phyloP scores from a whole-genome alignment of 1,140 invertebrate species.

The Ceratoteleas bidentatus region DNA sequence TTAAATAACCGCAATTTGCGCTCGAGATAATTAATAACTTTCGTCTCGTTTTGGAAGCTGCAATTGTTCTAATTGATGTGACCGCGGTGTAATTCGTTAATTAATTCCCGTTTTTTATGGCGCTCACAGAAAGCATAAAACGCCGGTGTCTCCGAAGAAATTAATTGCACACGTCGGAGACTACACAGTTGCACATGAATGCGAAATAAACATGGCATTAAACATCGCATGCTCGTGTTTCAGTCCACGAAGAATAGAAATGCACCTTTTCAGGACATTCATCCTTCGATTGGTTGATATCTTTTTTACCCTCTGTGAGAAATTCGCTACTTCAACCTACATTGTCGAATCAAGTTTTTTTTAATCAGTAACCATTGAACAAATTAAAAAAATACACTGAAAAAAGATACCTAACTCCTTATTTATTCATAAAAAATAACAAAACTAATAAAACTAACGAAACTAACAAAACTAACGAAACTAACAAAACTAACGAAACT shows the following conservation, averaged over 20 bases:
- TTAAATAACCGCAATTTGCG: too few species aligned
- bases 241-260: slow-evolving; percentile 39
- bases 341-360: too few species aligned
- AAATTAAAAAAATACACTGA: too few species aligned
- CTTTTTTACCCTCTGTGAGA: too few species aligned
- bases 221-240: slow-evolving; percentile 23
- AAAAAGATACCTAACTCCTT: too few species aligned
- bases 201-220: slow-evolving; percentile 40
- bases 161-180: slow-evolving; percentile 41
- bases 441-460: too few species aligned
- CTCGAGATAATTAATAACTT: slow-evolving; percentile 1
- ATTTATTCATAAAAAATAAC: too few species aligned
- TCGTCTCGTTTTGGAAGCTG: background rate
- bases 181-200: slow-evolving; percentile 56
- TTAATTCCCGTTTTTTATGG: slow-evolving; percentile 30
- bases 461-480: too few species aligned
- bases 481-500: too few species aligned
- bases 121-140: slow-evolving; percentile 33
- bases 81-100: slow-evolving; percentile 14
- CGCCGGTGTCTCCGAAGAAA: slow-evolving; percentile 28
- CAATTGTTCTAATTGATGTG: slow-evolving; percentile 17
- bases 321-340: too few species aligned
- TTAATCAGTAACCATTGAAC: too few species aligned
- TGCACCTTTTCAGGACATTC: slow-evolving; percentile 1
- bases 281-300: too few species aligned